Evolutionary conservation across 2,113 vertebrate species (phyloP), one percentile per base, ranked within the genome.

Genomic region (Calypte anna): DNA sequence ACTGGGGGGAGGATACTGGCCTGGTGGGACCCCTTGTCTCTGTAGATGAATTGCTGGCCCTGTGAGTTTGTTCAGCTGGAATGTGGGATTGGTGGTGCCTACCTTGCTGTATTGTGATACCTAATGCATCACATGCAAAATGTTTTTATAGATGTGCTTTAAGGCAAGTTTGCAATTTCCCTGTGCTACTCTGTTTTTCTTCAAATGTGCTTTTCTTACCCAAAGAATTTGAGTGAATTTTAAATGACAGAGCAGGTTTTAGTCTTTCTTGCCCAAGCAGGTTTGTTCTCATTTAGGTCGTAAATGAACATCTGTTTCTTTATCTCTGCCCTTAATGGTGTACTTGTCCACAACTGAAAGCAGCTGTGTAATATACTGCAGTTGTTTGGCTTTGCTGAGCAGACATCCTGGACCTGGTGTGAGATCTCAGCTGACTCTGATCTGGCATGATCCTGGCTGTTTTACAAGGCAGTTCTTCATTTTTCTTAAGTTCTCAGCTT

Each of bases 231-330:
- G 27, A 91, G 57, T 69, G 16, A 73, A 78, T 88, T 91, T 75
- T 10, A 90, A 92, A 85, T 12, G 6, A 38, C 46, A 31, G 12
- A 67, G 66, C 30, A 68, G 70, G 22, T 86, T 89, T 96, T 79
- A 50, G 27, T 61, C 50, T 79, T 73, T 74, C 58, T 94, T 28
- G 23, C 77, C 67, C 9, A 11, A 63, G 88, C 82, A 96, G 79
- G 90, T 83, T 94, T 70, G 48, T 91, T 90, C 88, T 91, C 68
- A 44, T 93, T 93, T 78, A 78, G 73, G 85, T 88, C 27, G 0
- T 80, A 95, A 96, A 74, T 83, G 72, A 93, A 63, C 86, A 93
- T 93, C 83, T 91, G 86, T 90, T 95, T 93, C 82, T 94, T 91
- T 93, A 88, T 95, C 91, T 82, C 68, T 94, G 62, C 70, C 87